Percentiles rank a stretch among this genome's conserved stretches.
Conservation (phyloP, 2,888 invertebrate species). For the Acronicta leporina region DNA sequence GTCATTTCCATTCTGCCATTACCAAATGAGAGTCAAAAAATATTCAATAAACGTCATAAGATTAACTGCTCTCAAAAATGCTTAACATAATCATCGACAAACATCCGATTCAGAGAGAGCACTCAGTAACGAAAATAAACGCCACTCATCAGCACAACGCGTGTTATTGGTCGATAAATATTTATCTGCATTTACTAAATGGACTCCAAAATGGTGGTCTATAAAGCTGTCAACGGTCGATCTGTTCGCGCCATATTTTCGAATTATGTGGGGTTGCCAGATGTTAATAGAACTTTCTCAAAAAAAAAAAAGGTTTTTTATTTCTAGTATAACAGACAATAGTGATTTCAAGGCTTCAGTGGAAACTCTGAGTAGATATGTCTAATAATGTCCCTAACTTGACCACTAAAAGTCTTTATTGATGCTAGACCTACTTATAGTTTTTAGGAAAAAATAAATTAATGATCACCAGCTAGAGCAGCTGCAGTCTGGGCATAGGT, state of each 20-base stretch:
- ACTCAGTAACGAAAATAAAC: conserved; percentile 76
- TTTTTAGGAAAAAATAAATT: no score
- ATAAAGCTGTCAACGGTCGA: conserved; percentile 81
- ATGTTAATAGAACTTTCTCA: conserved; percentile 16
- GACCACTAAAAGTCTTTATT: no score
- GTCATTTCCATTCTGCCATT: background rate
- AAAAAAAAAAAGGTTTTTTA: conserved; percentile 6
- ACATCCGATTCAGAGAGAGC: conserved; percentile 52
- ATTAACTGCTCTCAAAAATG: conserved; percentile 38
- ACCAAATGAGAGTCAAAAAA: conserved; percentile 5
- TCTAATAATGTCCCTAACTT: no score
- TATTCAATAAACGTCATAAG: conserved; percentile 26
- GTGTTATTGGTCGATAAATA: conserved; percentile 80
- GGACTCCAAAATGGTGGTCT: conserved; percentile 79
- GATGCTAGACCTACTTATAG: no score
- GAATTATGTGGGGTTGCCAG: conserved; percentile 48
- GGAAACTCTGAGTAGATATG: no score
- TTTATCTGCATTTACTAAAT: conserved; percentile 87
- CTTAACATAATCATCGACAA: conserved; percentile 36
- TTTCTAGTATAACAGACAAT: background rate
- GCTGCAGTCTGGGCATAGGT: no score
- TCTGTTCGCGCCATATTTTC: conserved; percentile 80
- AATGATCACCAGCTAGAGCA: no score
- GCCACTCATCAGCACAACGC: conserved; percentile 68
- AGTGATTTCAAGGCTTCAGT: no score